These are phyloP conservation scores for Charadrius vociferus DNA, from an alignment of 2,113 vertebrate genomes.

Conservation along the genomic window DNA sequence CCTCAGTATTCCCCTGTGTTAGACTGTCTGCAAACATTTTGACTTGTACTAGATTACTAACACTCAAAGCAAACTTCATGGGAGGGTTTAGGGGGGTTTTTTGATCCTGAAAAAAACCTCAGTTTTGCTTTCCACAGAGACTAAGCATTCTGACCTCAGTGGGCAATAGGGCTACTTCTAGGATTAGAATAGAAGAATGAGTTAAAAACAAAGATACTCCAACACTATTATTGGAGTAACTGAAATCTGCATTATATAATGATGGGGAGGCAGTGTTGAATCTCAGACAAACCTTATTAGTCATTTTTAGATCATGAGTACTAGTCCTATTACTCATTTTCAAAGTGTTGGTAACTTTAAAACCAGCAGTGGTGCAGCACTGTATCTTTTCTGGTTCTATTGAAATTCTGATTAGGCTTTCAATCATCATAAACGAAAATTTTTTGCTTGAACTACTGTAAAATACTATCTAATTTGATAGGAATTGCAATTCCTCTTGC, in stretches of 20 bases:
- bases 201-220: neutral
- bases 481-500: neutral
- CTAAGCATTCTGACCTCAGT: neutral
- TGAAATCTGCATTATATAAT: neutral
- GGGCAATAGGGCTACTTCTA: neutral
- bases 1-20: neutral
- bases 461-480: neutral
- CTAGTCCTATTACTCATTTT: neutral
- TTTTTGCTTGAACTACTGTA: neutral
- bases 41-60: fast-evolving
- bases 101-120: neutral
- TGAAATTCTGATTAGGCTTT: neutral
- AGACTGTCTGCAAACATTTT: neutral
- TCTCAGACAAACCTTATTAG: neutral
- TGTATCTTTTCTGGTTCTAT: neutral
- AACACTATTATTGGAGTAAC: neutral
- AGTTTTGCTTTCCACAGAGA: neutral
- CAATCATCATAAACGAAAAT: neutral
- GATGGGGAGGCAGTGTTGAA: fast-evolving
- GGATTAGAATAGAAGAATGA: neutral
- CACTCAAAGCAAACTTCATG: fast-evolving
- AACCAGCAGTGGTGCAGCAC: neutral
- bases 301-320: neutral
- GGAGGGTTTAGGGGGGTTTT: neutral
- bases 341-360: neutral